Evolutionary conservation across 2,113 vertebrate species (phyloP).

Genomic region (Micromys minutus): DNA sequence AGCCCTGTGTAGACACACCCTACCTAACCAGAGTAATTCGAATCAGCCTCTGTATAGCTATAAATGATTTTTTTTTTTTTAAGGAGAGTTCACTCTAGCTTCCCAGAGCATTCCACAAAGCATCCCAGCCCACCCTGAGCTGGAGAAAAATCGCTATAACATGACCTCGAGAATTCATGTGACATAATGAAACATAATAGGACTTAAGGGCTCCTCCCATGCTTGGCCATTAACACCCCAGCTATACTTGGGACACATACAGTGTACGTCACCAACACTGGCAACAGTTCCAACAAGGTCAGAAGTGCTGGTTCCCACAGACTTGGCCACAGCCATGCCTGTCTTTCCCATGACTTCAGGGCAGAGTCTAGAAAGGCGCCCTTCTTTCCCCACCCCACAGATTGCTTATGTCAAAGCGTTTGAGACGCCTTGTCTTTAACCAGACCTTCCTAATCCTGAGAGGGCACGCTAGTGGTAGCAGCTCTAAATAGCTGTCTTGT

Average conservation of each 20-base stretch:
- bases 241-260: neutral
- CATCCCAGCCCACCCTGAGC: neutral
- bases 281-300: neutral
- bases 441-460: neutral
- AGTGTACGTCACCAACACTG: neutral
- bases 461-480: neutral
- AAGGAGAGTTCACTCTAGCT: conserved; percentile 9
- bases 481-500: neutral
- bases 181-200: conserved; percentile 22
- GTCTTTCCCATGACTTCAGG: neutral
- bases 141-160: neutral
- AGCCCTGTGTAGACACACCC: conserved; percentile 59
- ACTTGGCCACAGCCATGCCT: neutral
- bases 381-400: neutral
- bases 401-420: conserved; percentile 23
- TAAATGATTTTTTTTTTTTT: conserved; percentile 25
- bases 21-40: conserved; percentile 54
- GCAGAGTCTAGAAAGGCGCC: neutral
- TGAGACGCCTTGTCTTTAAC: neutral
- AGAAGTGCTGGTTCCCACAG: neutral
- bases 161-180: conserved; percentile 28
- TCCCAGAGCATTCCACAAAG: neutral
- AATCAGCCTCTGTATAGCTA: neutral
- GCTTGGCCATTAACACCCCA: neutral
- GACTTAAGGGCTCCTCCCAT: neutral